Evolutionary conservation across 1,140 invertebrate species (phyloP).

Genomic region (Cyclina sinensis): DNA sequence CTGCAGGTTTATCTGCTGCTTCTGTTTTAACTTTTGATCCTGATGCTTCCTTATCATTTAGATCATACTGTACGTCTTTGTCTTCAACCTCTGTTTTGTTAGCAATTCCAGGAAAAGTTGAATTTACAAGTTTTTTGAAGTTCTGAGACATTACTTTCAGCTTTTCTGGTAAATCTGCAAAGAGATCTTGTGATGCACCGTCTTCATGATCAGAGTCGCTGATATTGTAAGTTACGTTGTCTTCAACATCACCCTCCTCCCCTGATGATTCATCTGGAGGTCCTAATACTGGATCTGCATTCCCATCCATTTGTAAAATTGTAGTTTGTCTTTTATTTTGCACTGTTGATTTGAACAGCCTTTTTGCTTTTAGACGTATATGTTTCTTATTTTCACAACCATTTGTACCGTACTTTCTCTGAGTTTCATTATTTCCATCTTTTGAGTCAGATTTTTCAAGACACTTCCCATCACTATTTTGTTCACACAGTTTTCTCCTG

Average conservation of each 20-base stretch:
- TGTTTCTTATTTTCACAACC: background rate
- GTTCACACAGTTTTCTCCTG: background rate
- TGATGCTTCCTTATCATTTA: background rate
- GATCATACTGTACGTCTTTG: background rate
- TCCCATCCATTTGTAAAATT: slow-evolving; percentile 24
- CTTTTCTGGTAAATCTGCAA: slow-evolving; percentile 28
- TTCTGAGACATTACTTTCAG: background rate
- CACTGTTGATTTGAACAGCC: background rate
- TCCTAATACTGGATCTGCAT: background rate
- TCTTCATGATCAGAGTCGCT: slow-evolving; percentile 20
- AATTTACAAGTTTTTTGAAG: background rate
- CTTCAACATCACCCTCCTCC: slow-evolving; percentile 55
- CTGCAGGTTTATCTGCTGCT: background rate
- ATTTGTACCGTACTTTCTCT: background rate
- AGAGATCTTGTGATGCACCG: slow-evolving; percentile 47
- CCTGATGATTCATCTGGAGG: slow-evolving; percentile 31
- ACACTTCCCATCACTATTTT: background rate
- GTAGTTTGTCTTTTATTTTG: background rate
- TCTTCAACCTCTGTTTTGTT: background rate
- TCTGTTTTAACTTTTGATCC: background rate
- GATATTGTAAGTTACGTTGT: background rate
- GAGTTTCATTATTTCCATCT: background rate
- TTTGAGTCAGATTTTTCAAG: background rate
- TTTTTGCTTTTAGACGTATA: background rate
- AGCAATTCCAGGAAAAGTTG: background rate